These are phyloP conservation scores for Bacillus rossius DNA, from an alignment of 1,140 invertebrate species.

Conservation along the genomic window DNA sequence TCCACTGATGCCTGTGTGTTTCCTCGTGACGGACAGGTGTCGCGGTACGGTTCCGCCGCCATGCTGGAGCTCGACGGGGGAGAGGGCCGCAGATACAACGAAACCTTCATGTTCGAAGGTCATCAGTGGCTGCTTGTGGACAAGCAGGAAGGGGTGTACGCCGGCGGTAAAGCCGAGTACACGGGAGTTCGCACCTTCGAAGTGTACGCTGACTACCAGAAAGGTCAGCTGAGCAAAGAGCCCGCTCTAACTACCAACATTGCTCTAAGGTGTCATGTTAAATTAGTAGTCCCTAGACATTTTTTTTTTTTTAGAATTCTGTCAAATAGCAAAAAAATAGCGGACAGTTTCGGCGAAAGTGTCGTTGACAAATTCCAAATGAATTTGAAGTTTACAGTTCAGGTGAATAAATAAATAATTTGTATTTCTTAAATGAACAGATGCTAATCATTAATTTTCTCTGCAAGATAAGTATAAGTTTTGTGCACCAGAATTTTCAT, in stretches of 20 bases:
- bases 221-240: constrained; percentile 62
- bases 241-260: too few relatives aligned
- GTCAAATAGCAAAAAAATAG: background rate
- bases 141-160: constrained; percentile 92
- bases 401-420: too few relatives aligned
- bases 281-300: too few relatives aligned
- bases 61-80: constrained; percentile 91
- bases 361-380: too few relatives aligned
- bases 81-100: constrained; percentile 90
- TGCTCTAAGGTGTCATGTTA: too few relatives aligned
- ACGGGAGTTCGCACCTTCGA: constrained; percentile 88
- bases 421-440: too few relatives aligned
- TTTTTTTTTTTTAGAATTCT: background rate
- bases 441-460: too few relatives aligned
- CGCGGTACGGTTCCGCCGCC: constrained; percentile 88
- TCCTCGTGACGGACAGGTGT: constrained; percentile 35
- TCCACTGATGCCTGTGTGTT: too few relatives aligned
- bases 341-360: too few relatives aligned
- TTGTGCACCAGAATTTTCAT: too few relatives aligned
- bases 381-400: too few relatives aligned
- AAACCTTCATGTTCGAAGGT: constrained; percentile 85
- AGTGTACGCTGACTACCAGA: constrained; percentile 93
- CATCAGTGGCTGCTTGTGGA: constrained; percentile 90
- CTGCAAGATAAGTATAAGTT: too few relatives aligned
- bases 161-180: constrained; percentile 92